These are phyloP conservation scores for Acromyrmex charruanus DNA, from an alignment of 1,140 invertebrate species.

Conservation along the genomic window DNA sequence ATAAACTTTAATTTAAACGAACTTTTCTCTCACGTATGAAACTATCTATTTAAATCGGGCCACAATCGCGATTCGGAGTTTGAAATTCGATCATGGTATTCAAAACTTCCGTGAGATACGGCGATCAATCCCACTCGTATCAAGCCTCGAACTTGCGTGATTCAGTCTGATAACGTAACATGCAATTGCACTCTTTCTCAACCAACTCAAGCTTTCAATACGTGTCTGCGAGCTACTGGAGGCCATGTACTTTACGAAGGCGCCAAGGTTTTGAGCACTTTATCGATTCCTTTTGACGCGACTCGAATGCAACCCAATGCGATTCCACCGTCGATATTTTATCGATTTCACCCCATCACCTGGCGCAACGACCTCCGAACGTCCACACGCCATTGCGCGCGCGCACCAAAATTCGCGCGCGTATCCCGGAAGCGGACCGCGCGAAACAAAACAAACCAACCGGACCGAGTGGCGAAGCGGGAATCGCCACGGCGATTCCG, in stretches of 20 bases:
- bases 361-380: background rate
- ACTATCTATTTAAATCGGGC: background rate
- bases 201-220: background rate
- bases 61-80: background rate
- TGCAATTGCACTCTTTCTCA: background rate
- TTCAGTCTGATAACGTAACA: constrained; percentile 1
- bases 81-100: background rate
- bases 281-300: background rate
- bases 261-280: background rate
- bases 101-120: constrained; percentile 10
- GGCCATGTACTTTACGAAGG: background rate
- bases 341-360: background rate
- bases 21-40: background rate
- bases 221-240: background rate
- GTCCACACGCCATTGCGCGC: background rate
- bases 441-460: background rate
- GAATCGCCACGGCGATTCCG: background rate
- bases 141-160: constrained; percentile 5
- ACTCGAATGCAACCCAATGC: background rate
- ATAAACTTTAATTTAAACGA: background rate
- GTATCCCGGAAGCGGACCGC: constrained; percentile 12
- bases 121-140: background rate
- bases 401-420: constrained; percentile 38
- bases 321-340: background rate
- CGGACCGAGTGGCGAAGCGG: background rate